Evolutionary conservation across 2,797 vertebrate species (phyloP), one percentile per base, ranked within the genome.

Genomic region (Aselliscus stoliczkanus): DNA sequence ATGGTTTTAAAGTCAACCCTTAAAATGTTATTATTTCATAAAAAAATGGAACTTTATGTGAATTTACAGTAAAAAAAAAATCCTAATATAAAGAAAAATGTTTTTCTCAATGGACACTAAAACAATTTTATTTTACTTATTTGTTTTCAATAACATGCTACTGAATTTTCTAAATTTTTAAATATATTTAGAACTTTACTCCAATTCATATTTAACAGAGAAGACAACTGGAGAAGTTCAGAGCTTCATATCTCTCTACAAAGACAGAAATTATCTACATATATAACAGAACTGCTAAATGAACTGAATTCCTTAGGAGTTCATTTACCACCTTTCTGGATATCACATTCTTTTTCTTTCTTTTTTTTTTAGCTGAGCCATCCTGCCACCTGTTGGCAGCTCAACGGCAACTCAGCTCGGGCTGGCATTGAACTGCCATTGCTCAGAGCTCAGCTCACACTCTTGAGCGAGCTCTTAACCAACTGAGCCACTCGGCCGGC

Each of bases 241-340:
- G 87, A 97, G 94, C 93, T 98, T 98, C 97, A 95, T 97, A 98
- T 97, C 97, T 98, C 93, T 96, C 95, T 73, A 97, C 77, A 98
- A 98, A 97, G 95, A 88, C 79, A 97, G 90, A 98, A 75, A 84
- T 69, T 47, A 95, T 93, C 82, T 95, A 76, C 39, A 56, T 88
- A 72, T 62, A 83, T 60, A 96, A 94, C 76, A 93, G 72, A 76
- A 95, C 47, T 50, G 86, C 50, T 95, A 98, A 98, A 98, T 97
- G 84, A 85, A 88, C 64, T 96, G 76, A 86, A 86, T 85, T 92
- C 42, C 95, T 98, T 97, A 96, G 95, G 95, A 97, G 97, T 95
- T 97, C 96, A 87, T 96, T 96, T 96, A 97, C 70, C 90, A 97
- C 97, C 92, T 97, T 98, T 97, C 86, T 89, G 93, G 77, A 97